Base-by-base conservation (phyloP, 2,888 invertebrate species). In the Cyclophora albipunctata region DNA sequence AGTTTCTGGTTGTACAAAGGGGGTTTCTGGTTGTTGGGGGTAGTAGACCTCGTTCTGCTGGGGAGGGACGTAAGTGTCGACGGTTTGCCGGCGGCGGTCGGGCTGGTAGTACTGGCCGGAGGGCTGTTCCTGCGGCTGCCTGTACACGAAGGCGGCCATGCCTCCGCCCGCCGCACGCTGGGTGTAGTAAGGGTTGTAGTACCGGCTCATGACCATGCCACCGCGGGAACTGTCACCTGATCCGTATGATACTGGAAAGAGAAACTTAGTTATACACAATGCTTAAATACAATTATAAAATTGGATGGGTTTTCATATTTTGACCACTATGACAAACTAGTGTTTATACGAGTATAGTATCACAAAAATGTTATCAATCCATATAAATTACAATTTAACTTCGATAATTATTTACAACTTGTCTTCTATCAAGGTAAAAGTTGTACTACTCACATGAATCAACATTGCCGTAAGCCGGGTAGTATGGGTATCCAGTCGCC, bases 31-130 rank as follows among this genome's bases (percentile, higher is more conserved):
- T 42, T 73, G 73, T 52, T 78, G 79, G 0, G 78, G 78, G 60
- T 75, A 84, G 63, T 67, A 84, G 2, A 84, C 76, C 55, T 88
- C 87, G 63, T 87, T 87, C 50, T 86, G 84, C 53, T 85, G 86
- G 1, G 82, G 78, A 2, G 78, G 80, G 5, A 67, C 64, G 57
- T 75, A 79, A 59, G 67, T 52, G 34, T 85, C 83, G 7, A 78
- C 20, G 72, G 72, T 1, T 48, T 86, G 87, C 3, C 84, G 81
- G 40, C 84, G 78, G 45, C 84, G 75, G 71, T 86, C 87, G 34
- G 84, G 79, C 3, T 76, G 53, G 63, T 84, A 85, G 73, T 85
- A 86, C 59, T 82, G 84, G 62, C 81, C 73, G 45, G 78, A 75
- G 0, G 50, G 48, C 20, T 68, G 71, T 7, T 75, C 69, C 45